Conservation (phyloP, 2,113 vertebrate genomes). For the Cyprinodon variegatus region DNA sequence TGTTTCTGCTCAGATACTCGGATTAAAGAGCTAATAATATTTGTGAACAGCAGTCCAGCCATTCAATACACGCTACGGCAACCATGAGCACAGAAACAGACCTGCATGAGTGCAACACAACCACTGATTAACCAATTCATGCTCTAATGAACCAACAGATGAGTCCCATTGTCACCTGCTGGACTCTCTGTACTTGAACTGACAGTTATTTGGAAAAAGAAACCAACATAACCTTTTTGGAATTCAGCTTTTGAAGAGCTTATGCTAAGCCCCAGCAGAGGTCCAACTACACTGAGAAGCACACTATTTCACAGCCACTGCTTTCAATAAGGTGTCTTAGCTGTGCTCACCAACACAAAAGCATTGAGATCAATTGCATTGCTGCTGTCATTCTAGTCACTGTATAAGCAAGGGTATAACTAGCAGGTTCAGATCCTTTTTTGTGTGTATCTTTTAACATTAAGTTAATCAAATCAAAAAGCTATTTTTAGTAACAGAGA, state of each 20-base stretch:
- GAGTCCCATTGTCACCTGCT: not conserved
- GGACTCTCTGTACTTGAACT: not conserved
- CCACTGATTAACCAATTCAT: not conserved
- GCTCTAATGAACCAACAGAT: not conserved
- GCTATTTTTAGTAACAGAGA: not conserved
- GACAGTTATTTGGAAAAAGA: not conserved
- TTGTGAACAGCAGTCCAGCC: slow-evolving; percentile 23
- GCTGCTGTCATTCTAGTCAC: not conserved
- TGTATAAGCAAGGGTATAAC: not conserved
- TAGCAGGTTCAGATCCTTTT: not conserved
- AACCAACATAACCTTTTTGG: not conserved
- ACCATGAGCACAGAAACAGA: not conserved
- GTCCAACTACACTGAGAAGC: not conserved
- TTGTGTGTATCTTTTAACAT: too few relatives aligned
- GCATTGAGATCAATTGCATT: not conserved
- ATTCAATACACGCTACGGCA: slow-evolving; percentile 1
- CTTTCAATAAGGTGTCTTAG: not conserved
- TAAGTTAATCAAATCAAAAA: too few relatives aligned
- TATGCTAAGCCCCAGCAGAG: not conserved
- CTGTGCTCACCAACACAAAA: not conserved
- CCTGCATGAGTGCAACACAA: slow-evolving; percentile 2
- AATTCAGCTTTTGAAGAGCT: not conserved
- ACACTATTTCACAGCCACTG: not conserved
- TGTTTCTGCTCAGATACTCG: slow-evolving; percentile 41
- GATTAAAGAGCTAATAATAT: slow-evolving; percentile 62